Evolutionary conservation across 1,140 invertebrate genomes (phyloP), one percentile per base, ranked within the genome.

Genomic region (Heliconius himera): DNA sequence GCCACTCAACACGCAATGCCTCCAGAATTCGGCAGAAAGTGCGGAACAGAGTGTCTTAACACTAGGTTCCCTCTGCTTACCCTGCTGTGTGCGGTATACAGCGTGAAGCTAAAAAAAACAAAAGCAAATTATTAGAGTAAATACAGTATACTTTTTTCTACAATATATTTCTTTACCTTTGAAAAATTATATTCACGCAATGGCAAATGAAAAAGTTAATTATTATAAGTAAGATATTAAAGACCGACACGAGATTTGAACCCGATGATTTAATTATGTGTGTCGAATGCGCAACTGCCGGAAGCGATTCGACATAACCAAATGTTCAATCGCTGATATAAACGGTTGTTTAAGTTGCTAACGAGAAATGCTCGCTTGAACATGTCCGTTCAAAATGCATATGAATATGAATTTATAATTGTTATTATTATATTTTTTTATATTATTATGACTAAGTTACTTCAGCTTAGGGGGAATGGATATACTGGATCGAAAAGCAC

Each of bases 241-340:
- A 76, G 51, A 22, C 60, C 76, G 76, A 66, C 22, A 70, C 71
- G 70, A 74, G 76, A 41, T 76, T 56, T 60, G 78, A 71, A 80
- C 72, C 33, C 80, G 76, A 78, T 81, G 80, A 81, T 81, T 81
- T 77, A 81, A 81, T 78, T 78, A 75, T 46, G 77, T 76, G 76
- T 75, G 76, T 81, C 80, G 80, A 81, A 81, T 78, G 76, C 76
- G 75, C 80, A 81, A 81, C 80, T 81, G 80, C 80, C 80, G 80
- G 80, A 81, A 75, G 49, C 76, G 72, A 81, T 81, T 81, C 80
- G 79, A 81, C 72, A 76, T 73, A 81, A 81, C 76, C 73, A 81
- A 81, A 81, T 78, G 76, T 74, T 78, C 75, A 74, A 70, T 70
- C 74, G 76, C 29, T 74, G 41, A 77, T 74, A 78, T 78, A 81